These are phyloP conservation scores for Polydrusus tereticollis DNA, from an alignment of 2,888 invertebrate genomes.

Conservation along the genomic window DNA sequence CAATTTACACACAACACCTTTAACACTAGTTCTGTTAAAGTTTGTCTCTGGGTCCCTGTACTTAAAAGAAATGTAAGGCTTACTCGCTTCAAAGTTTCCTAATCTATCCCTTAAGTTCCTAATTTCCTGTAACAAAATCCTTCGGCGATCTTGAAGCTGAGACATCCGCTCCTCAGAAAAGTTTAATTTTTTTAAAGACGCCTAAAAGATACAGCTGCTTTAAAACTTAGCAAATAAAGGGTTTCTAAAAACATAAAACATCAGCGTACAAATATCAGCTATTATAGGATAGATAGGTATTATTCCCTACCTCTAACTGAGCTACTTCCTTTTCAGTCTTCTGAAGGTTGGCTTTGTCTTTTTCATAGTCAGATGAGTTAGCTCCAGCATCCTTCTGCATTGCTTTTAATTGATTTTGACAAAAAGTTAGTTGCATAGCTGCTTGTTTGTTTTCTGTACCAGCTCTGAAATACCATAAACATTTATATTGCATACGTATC, in stretches of 20 bases:
- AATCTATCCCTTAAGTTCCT: constrained; percentile 70
- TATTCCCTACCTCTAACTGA: constrained; percentile 68
- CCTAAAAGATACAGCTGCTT: constrained; percentile 57
- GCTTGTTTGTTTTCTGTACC: constrained; percentile 84
- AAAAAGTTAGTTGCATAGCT: constrained; percentile 80
- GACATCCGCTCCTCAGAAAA: constrained; percentile 75
- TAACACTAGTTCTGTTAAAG: constrained; percentile 77
- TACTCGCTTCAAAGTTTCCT: constrained; percentile 72
- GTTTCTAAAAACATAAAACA: no score
- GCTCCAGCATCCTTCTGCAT: constrained; percentile 76
- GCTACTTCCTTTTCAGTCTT: constrained; percentile 72
- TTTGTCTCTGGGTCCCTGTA: constrained; percentile 84
- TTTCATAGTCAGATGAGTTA: constrained; percentile 74
- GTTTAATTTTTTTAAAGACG: constrained; percentile 67
- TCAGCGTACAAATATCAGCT: no score
- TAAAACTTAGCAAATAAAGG: no score
- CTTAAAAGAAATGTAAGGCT: constrained; percentile 75
- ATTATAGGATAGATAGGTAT: no score
- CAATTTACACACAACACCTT: constrained; percentile 85
- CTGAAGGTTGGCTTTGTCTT: constrained; percentile 74
- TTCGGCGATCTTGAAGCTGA: constrained; percentile 69
- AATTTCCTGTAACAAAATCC: constrained; percentile 71
- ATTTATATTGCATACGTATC: neutral
- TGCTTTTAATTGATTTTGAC: constrained; percentile 73
- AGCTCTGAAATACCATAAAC: constrained; percentile 67